Evolutionary conservation across 1,140 invertebrate genomes (phyloP).

Genomic region (Rhyacophila brunnea): DNA sequence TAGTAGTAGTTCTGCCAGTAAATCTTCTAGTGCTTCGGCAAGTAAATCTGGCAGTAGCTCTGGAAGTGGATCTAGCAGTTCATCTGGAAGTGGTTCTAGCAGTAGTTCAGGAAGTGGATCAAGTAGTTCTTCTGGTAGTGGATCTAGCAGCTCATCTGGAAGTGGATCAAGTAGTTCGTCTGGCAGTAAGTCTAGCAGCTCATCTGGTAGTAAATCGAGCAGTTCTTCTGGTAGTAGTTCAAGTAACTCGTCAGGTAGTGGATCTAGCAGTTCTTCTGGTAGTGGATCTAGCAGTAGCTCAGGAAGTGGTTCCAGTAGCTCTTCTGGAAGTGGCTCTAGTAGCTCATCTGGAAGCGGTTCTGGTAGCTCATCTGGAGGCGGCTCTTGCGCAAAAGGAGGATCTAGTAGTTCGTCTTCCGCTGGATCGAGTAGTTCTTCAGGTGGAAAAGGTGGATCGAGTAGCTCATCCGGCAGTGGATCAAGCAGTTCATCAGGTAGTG

Average conservation of each 20-base stretch:
- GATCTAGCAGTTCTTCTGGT: neutral
- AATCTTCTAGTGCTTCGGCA: too few species aligned
- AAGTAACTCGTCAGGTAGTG: neutral
- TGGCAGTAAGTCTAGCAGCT: too few species aligned
- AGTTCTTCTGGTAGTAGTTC: too few species aligned
- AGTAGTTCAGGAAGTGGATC: neutral
- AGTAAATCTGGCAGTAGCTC: neutral
- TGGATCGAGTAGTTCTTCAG: too few species aligned
- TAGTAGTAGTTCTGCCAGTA: too few species aligned
- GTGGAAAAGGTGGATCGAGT: too few species aligned
- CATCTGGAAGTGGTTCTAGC: neutral
- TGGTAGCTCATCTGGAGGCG: too few species aligned
- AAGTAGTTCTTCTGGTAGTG: neutral
- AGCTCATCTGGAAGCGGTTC: neutral
- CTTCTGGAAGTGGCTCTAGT: neutral
- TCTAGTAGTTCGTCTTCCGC: too few species aligned
- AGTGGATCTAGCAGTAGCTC: neutral
- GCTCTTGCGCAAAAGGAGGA: too few species aligned
- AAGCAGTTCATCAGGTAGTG: neutral
- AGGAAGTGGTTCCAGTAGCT: neutral
- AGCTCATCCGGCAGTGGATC: neutral
- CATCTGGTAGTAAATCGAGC: too few species aligned
- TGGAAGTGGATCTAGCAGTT: neutral
- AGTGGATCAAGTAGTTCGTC: neutral
- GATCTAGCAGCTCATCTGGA: neutral